Base-by-base conservation (phyloP, 2,113 vertebrate species). In the Pelvicachromis taeniatus region DNA sequence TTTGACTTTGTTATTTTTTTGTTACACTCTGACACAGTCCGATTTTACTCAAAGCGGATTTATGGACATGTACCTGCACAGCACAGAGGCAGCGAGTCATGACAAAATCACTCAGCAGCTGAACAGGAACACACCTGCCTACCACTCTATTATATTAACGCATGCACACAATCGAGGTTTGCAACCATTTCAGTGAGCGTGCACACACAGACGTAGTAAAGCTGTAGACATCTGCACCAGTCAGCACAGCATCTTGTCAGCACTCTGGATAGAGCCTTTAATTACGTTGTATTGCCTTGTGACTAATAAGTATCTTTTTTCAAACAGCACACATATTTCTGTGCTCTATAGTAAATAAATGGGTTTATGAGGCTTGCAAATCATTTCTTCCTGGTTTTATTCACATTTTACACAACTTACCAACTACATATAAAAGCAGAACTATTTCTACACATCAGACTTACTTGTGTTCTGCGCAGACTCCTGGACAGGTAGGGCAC, bases 401-500 rank as follows among this genome's bases (percentile, higher is more conserved):
- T 68, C 6, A 68, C 38, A 68, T 42, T 68, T 68, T 6, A 68
- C 13, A 68, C 3, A 42, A 42, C 13, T 16, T 42, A 14, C 23
- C 38, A 23, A 26, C 63, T n/a, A 52, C 3, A 53, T 35, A 7
- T 17, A 9, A 17, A 45, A 45, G 40, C 65, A 53, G 45, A 77
- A 53, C 12, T 14, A 77, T 77, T 33, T 53, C 48, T 77, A 0
- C 3, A 19, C 29, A 21, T 70, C 23, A 48, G 21, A 96, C 98
- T 65, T 90, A 99, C 99, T 98, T 99, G 92, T 99, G 97, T 56
- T 98, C 97, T 2, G 94, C 89, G 78, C 99, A 99, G 85, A 98
- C 97, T 17, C 97, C 97, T 0, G 97, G 97, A 63, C 98, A 99
- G 77, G 99, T 99, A 73, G 97, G 99, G 89, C 99, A 99, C 33